Evolutionary conservation across 2,888 invertebrate species (phyloP).

Genomic region (Drosophila trichaetosa): DNA sequence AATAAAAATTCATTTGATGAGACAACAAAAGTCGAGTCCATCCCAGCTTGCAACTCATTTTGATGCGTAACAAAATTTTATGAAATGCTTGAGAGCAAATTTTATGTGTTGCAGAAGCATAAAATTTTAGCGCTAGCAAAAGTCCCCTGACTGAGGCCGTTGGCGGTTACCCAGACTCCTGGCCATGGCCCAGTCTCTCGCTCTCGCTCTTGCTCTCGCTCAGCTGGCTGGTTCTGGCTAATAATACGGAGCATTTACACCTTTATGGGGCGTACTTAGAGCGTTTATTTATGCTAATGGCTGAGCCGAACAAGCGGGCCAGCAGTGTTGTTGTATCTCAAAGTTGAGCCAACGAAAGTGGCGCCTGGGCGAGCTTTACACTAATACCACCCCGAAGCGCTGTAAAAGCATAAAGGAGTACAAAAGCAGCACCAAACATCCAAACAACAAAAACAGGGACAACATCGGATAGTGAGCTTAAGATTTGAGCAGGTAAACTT

Average conservation of each 20-base stretch:
- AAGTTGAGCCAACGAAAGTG: conserved; percentile 54
- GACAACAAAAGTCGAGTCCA: conserved; percentile 53
- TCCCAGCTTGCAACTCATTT: conserved; percentile 47
- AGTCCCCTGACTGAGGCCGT: conserved; percentile 51
- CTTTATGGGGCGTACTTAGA: conserved; percentile 80
- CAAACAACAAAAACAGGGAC: neutral
- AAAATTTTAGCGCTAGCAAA: conserved; percentile 80
- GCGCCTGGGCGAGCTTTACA: conserved; percentile 62
- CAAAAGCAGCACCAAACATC: conserved; percentile 16
- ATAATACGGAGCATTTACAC: conserved; percentile 82
- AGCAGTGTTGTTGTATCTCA: conserved; percentile 44
- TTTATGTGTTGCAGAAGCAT: conserved; percentile 74
- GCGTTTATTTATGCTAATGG: conserved; percentile 83
- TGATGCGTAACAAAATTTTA: conserved; percentile 78
- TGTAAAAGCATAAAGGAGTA: conserved; percentile 74
- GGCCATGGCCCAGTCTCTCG: conserved; percentile 6
- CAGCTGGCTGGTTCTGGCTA: conserved; percentile 57
- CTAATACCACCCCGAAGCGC: conserved; percentile 82
- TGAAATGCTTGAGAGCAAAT: conserved; percentile 75
- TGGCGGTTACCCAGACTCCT: conserved; percentile 57
- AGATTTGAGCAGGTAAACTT: conserved; percentile 67
- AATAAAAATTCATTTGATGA: conserved; percentile 72
- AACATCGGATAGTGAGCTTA: conserved; percentile 56
- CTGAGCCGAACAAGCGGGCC: conserved; percentile 32
- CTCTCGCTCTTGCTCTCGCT: conserved; percentile 6